phyloP scores from a whole-genome alignment of 2,888 invertebrate species.

The Hofmannophila pseudospretella region DNA sequence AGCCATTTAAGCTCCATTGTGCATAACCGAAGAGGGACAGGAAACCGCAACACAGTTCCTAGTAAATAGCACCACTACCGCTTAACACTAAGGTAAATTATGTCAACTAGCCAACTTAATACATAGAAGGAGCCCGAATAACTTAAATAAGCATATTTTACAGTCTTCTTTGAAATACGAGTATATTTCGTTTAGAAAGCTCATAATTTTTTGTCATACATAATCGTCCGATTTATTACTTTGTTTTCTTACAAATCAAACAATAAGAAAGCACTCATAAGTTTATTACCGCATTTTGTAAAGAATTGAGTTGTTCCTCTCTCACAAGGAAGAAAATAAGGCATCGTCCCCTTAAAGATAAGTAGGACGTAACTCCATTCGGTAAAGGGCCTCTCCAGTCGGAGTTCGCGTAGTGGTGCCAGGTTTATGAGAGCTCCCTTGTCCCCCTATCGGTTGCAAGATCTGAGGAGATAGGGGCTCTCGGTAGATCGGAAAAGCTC shows the following conservation, averaged over 20 bases:
- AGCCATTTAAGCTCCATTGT: conserved; percentile 57
- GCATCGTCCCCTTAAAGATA: conserved; percentile 71
- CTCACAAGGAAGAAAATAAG: conserved; percentile 67
- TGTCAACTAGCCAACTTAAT: conserved; percentile 1
- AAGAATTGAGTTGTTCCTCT: conserved; percentile 59
- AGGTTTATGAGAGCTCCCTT: conserved; percentile 50
- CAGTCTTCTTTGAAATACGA: too few relatives aligned
- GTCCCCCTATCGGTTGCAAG: conserved; percentile 46
- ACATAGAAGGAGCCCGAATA: neutral
- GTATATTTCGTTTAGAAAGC: too few relatives aligned
- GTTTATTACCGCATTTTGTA: conserved; percentile 51
- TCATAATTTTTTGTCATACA: too few relatives aligned
- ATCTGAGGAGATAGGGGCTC: conserved; percentile 53
- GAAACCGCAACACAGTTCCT: conserved; percentile 35
- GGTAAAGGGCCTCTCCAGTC: conserved; percentile 71
- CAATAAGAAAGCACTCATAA: conserved; percentile 37
- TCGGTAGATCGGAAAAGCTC: conserved; percentile 50
- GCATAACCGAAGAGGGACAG: conserved; percentile 54
- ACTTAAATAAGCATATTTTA: neutral
- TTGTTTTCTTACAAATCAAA: conserved; percentile 21
- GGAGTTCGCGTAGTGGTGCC: conserved; percentile 57
- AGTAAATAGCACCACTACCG: conserved; percentile 26
- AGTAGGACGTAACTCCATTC: conserved; percentile 76
- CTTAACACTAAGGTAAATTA: conserved; percentile 18
- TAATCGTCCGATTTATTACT: too few relatives aligned